Evolutionary conservation across 2,888 invertebrate genomes (phyloP).

Genomic region (Acanthococcus lagerstroemiae): DNA sequence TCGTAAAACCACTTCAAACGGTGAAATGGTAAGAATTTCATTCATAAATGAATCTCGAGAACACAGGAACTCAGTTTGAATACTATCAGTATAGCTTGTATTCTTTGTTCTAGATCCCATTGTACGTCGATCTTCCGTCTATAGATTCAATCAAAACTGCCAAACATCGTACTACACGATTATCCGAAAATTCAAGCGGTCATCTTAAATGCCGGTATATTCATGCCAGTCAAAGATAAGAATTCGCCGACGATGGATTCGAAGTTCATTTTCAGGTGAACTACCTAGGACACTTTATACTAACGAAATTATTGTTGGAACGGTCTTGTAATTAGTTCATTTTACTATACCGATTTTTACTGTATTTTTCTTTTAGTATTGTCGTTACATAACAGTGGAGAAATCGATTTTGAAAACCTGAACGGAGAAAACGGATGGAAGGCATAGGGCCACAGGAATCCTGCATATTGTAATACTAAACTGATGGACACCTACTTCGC

Average conservation of each 20-base stretch:
- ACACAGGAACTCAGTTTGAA: too few species aligned
- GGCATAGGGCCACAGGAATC: constrained; percentile 45
- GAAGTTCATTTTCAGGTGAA: constrained; percentile 75
- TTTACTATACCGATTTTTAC: not conserved
- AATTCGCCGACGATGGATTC: constrained; percentile 59
- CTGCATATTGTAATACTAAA: constrained; percentile 66
- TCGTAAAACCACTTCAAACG: constrained; percentile 50
- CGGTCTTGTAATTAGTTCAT: constrained; percentile 41
- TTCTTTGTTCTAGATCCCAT: constrained; percentile 51
- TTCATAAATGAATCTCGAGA: too few species aligned
- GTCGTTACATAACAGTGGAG: constrained; percentile 60
- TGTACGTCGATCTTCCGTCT: constrained; percentile 64
- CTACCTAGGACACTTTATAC: constrained; percentile 72
- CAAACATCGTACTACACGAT: constrained; percentile 51
- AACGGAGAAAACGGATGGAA: constrained; percentile 49
- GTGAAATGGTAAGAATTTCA: constrained; percentile 53
- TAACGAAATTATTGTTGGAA: constrained; percentile 68
- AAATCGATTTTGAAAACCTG: constrained; percentile 57
- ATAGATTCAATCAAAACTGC: constrained; percentile 63
- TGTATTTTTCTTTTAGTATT: constrained; percentile 46
- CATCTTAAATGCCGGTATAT: constrained; percentile 73
- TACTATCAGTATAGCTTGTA: not conserved
- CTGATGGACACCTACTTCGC: constrained; percentile 65
- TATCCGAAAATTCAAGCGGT: constrained; percentile 62
- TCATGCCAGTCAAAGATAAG: constrained; percentile 49